These are phyloP conservation scores for Diachrysia chrysitis DNA, from an alignment of 2,888 invertebrate genomes.

Conservation along the genomic window DNA sequence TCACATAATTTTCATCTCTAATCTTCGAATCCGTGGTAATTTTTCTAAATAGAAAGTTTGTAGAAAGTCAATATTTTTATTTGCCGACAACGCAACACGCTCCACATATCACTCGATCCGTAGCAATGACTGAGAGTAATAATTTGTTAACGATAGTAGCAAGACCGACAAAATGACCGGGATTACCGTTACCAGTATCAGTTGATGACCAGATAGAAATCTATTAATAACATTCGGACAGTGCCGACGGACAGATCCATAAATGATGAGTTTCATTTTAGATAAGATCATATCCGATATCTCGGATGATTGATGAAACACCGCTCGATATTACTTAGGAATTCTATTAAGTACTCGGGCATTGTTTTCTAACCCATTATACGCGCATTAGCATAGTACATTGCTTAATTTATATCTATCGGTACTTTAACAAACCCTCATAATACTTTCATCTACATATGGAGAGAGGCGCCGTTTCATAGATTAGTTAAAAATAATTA, in stretches of 20 bases:
- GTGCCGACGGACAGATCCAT: constrained; percentile 86
- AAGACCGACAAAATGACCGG: constrained; percentile 79
- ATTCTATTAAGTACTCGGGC: constrained; percentile 83
- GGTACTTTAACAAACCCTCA: constrained; percentile 42
- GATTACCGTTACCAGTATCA: constrained; percentile 85
- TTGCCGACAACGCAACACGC: constrained; percentile 38
- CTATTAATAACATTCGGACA: constrained; percentile 88
- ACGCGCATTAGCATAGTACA: constrained; percentile 82
- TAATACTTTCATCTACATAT: constrained; percentile 33
- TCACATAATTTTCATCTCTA: not conserved
- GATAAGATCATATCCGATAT: constrained; percentile 87
- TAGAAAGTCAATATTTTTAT: constrained; percentile 47
- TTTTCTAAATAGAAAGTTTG: constrained; percentile 19
- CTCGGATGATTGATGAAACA: constrained; percentile 84
- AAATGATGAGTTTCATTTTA: constrained; percentile 89
- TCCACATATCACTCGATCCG: constrained; percentile 54
- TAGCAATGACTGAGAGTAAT: constrained; percentile 65
- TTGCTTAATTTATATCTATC: constrained; percentile 61
- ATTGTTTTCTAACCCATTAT: constrained; percentile 85
- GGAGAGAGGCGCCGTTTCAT: too few species aligned
- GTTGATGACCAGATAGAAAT: constrained; percentile 87
- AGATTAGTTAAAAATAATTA: too few species aligned
- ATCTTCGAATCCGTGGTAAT: not conserved
- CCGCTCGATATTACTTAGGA: constrained; percentile 80
- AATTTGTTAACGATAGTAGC: constrained; percentile 84